Conservation (phyloP, 2,797 vertebrate genomes). For the Hephaestus fuliginosus region DNA sequence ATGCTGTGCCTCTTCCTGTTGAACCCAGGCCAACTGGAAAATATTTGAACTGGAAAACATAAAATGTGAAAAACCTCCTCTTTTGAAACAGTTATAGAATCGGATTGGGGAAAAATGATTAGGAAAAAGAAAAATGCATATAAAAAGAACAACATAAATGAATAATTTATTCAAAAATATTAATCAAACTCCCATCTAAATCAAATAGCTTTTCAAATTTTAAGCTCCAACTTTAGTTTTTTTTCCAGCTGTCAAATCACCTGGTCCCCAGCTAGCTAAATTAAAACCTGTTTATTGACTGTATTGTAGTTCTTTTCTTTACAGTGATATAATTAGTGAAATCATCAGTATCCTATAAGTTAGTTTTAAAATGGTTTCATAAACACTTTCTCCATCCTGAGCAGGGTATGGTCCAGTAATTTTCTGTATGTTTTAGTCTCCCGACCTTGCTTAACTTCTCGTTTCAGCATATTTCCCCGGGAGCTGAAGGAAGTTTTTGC, state of each 20-base stretch:
- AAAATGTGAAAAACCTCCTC: not conserved
- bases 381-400: conserved; percentile 12
- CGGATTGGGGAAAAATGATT: not conserved
- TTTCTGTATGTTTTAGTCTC: conserved; percentile 14
- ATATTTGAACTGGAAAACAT: not conserved
- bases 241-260: not conserved
- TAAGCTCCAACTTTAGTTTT: not conserved
- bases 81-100: not conserved
- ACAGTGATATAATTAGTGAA: not conserved
- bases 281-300: not conserved
- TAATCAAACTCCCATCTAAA: not conserved
- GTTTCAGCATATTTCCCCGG: conserved; percentile 87
- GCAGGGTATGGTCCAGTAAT: not conserved
- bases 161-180: not conserved
- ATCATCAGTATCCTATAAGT: not conserved
- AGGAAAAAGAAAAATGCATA: not conserved
- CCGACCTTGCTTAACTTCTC: conserved; percentile 27
- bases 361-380: not conserved
- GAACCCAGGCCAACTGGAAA: not conserved
- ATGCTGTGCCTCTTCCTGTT: no score
- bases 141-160: not conserved
- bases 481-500: conserved; percentile 92
- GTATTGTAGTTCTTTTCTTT: not conserved
- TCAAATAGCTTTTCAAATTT: not conserved
- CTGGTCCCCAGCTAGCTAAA: not conserved